Conservation (phyloP, 2,888 invertebrate species). For the Tetrapedia diversipes region DNA sequence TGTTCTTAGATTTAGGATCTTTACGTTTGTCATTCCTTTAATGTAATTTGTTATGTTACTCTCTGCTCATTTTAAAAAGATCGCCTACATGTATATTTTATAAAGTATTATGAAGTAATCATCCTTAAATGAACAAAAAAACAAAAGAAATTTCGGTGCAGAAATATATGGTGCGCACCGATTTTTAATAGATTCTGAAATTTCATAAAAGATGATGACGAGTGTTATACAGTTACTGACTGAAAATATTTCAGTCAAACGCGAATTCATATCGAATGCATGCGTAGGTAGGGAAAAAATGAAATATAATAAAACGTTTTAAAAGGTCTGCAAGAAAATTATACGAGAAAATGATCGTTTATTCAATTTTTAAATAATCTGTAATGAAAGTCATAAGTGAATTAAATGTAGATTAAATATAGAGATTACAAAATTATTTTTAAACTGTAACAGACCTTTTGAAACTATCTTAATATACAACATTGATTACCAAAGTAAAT, state of each 20-base stretch:
- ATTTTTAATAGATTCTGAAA: constrained; percentile 15
- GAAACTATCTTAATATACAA: constrained; percentile 19
- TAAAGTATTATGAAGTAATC: constrained; percentile 4
- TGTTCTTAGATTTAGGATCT: constrained; percentile 1
- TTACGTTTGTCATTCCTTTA: constrained; percentile 7
- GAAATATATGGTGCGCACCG: neutral
- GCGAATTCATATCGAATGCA: constrained; percentile 54
- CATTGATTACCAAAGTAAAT: constrained; percentile 46
- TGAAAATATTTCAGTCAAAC: constrained; percentile 8
- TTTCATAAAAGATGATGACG: constrained; percentile 6
- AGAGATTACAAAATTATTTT: constrained; percentile 10
- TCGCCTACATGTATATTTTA: constrained; percentile 25
- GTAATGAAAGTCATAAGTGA: neutral
- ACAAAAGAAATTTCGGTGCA: neutral
- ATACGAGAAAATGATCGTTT: neutral
- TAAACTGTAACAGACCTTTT: constrained; percentile 5
- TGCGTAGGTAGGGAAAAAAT: constrained; percentile 51
- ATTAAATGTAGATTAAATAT: neutral
- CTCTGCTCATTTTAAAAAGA: neutral
- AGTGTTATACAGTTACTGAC: constrained; percentile 12
- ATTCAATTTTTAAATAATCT: neutral
- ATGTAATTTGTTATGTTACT: neutral
- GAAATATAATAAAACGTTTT: constrained; percentile 19
- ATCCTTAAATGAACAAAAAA: neutral
- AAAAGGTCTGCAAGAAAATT: constrained; percentile 9